These are phyloP conservation scores for Terebella lapidaria DNA, from an alignment of 2,888 invertebrate species.

Conservation along the genomic window DNA sequence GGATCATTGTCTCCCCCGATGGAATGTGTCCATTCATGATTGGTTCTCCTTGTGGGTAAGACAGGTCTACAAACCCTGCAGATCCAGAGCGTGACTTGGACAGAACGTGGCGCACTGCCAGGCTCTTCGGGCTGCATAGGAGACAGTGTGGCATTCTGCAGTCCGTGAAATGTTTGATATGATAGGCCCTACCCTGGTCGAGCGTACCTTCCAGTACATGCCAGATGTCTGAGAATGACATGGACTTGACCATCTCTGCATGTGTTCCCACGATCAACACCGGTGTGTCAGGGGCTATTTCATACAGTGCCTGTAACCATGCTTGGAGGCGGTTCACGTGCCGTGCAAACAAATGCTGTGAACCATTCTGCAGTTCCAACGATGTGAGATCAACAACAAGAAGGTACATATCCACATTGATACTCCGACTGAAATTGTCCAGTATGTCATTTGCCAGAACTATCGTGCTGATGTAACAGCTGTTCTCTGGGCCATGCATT, in stretches of 20 bases:
- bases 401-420: conserved; percentile 27
- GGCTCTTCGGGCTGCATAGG: conserved; percentile 25
- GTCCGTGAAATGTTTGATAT: conserved; percentile 23
- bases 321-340: conserved; percentile 30
- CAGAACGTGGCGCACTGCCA: conserved; percentile 23
- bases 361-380: conserved; percentile 29
- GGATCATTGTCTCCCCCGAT: conserved; percentile 11
- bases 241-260: conserved; percentile 28
- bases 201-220: conserved; percentile 24
- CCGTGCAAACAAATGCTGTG: conserved; percentile 29
- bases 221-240: conserved; percentile 29
- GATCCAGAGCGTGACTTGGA: conserved; percentile 25
- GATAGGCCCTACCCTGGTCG: conserved; percentile 27
- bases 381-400: conserved; percentile 28
- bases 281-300: conserved; percentile 28
- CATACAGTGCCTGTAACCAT: conserved; percentile 31
- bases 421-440: conserved; percentile 25
- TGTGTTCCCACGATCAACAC: conserved; percentile 30
- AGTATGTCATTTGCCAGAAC: conserved; percentile 27
- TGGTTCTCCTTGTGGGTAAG: conserved; percentile 23
- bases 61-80: conserved; percentile 30
- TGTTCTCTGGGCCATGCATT: conserved; percentile 16
- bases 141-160: conserved; percentile 23
- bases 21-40: conserved; percentile 26
- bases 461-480: conserved; percentile 26